phyloP scores from a whole-genome alignment of 2,113 vertebrate genomes.

The Nothoprocta perdicaria region DNA sequence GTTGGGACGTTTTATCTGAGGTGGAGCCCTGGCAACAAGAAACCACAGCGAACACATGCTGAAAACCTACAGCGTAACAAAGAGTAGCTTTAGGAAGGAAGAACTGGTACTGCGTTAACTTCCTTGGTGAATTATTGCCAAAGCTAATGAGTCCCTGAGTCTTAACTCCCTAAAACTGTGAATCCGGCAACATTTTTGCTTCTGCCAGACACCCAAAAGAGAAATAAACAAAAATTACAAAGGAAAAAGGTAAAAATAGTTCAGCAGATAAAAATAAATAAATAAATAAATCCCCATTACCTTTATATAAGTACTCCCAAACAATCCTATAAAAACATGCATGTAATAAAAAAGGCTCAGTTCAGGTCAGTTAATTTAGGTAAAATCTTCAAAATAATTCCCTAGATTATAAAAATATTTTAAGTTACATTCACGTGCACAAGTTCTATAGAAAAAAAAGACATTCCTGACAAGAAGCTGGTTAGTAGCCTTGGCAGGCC shows the following conservation, averaged over 20 bases:
- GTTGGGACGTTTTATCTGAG: slow-evolving; percentile 86
- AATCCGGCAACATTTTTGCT: not conserved
- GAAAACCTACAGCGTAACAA: not conserved
- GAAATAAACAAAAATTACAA: not conserved
- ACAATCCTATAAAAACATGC: not conserved
- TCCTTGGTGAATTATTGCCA: not conserved
- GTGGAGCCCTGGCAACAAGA: slow-evolving; percentile 79
- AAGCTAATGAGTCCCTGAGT: not conserved
- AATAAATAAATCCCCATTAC: not conserved
- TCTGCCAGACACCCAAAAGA: not conserved
- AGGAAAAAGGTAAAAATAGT: not conserved
- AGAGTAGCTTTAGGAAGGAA: not conserved
- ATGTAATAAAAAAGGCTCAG: not conserved
- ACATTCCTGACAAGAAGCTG: not conserved
- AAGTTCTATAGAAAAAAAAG: not conserved
- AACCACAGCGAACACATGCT: slow-evolving; percentile 30
- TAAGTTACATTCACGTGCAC: not conserved
- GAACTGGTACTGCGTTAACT: not conserved
- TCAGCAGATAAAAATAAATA: not conserved
- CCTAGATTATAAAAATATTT: not conserved
- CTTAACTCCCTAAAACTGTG: not conserved
- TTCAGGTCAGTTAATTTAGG: not conserved
- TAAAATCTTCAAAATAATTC: not conserved
- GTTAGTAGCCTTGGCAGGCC: slow-evolving; percentile 17
- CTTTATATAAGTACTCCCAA: not conserved